Base-by-base conservation (phyloP, 1,140 invertebrate species). In the Pantala flavescens region DNA sequence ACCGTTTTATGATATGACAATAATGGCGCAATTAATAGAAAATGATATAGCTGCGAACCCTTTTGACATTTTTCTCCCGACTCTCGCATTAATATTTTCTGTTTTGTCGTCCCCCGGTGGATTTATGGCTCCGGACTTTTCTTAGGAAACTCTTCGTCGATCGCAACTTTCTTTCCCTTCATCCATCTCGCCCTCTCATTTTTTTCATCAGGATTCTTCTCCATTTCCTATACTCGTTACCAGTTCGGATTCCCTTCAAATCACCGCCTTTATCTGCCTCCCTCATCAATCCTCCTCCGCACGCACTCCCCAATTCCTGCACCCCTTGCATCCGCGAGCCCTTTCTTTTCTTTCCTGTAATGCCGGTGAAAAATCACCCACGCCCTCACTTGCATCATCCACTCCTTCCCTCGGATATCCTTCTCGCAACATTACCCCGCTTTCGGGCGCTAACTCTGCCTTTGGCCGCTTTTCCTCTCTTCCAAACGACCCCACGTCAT, bases 191-290 rank as follows among this genome's bases (percentile, higher is more conserved):
- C 12, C 49, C 12, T 21, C 49, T 63, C 49, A 63, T 63, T 63
- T 63, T 63, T 63, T 63, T 63, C 49, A 63, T 63, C 49, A 19
- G 49, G 49, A 63, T 63, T 63, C 49, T 63, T 63, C 49, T 63
- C 49, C 49, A 63, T 63, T 63, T 63, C 49, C 49, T 63, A 63
- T 63, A 63, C 49, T 63, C 49, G 49, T 63, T 63, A 63, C 49
- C 49, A 3, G 49, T 63, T 63, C 49, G 49, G 49, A 63, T 63
- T 12, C n/a, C 49, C 49, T 63, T 63, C 49, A 63, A 63, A 63
- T 63, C 49, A 63, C 49, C 49, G 49, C n/a, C 49, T 21, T 21
- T 16, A 63, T 19, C 14, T 21, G n/a, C 49, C 49, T 21, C 14
- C 16, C 49, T 12, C n/a, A 63, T 21, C 49, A 36, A 36, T 63